Percentiles rank a stretch among this genome's conserved stretches.
phyloP scores from a whole-genome alignment of 2,797 vertebrate genomes.

The Telmatherina bonti region DNA sequence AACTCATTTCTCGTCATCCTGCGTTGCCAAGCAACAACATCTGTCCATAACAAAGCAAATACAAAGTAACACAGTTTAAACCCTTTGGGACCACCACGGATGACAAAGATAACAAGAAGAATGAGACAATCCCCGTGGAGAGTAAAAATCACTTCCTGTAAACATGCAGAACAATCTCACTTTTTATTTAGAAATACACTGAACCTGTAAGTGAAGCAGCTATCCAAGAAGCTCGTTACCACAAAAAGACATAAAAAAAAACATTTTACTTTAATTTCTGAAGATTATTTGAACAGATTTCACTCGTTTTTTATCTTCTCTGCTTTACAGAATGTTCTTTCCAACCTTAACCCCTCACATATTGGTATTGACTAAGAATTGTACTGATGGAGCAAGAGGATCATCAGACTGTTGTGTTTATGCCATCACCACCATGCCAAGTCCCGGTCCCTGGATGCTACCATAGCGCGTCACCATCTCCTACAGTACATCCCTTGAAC shows the following conservation, averaged over 20 bases:
- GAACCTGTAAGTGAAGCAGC: constrained; percentile 1
- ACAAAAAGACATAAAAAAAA: neutral
- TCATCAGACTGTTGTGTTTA: constrained; percentile 58
- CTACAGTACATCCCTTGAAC: constrained; percentile 54
- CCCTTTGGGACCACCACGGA: constrained; percentile 27
- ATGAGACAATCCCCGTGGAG: constrained; percentile 1
- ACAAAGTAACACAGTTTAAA: constrained; percentile 33
- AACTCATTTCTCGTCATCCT: constrained; percentile 45
- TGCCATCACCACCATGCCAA: constrained; percentile 59
- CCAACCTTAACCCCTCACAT: constrained; percentile 70
- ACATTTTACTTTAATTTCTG: constrained; percentile 3
- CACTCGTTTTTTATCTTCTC: constrained; percentile 18
- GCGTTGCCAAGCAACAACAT: constrained; percentile 63
- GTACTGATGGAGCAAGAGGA: constrained; percentile 63
- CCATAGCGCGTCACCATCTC: constrained; percentile 51
- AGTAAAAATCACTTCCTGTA: constrained; percentile 21
- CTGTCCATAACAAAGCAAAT: constrained; percentile 46
- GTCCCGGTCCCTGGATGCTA: constrained; percentile 59
- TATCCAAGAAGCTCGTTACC: neutral
- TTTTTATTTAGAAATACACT: constrained; percentile 4
- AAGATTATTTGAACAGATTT: constrained; percentile 11
- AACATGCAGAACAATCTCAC: constrained; percentile 10
- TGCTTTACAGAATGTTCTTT: constrained; percentile 68
- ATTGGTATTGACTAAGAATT: constrained; percentile 68
- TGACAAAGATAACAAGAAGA: constrained; percentile 31